These are phyloP conservation scores for Plecotus auritus DNA, from an alignment of 2,113 vertebrate genomes.

Conservation along the genomic window DNA sequence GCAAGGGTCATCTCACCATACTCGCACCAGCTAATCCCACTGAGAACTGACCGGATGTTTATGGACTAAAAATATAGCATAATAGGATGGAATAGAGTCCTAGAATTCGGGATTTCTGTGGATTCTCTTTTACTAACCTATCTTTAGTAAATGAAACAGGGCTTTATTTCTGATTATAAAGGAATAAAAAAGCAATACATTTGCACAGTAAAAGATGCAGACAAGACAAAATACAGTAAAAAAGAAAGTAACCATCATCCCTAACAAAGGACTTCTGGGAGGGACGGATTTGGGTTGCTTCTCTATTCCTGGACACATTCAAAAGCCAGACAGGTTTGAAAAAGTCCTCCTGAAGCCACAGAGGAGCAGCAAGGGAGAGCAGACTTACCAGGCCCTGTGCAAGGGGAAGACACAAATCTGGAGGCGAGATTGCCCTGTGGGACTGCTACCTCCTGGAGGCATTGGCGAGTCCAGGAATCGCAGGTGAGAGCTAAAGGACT, in stretches of 20 bases:
- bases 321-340: neutral
- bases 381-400: neutral
- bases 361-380: neutral
- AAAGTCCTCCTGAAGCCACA: neutral
- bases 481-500: neutral
- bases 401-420: neutral
- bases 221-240: neutral
- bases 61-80: neutral
- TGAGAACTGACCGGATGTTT: neutral
- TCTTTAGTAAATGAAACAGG: neutral
- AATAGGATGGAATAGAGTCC: neutral
- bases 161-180: neutral
- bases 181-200: neutral
- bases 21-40: neutral
- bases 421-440: fast-evolving
- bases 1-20: neutral
- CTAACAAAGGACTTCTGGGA: neutral
- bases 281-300: neutral
- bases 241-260: neutral
- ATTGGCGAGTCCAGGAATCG: neutral
- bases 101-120: neutral
- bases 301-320: neutral
- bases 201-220: neutral
- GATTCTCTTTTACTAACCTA: neutral
- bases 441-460: neutral